phyloP scores from a whole-genome alignment of 2,888 invertebrate genomes.

The Parelbella ahira region DNA sequence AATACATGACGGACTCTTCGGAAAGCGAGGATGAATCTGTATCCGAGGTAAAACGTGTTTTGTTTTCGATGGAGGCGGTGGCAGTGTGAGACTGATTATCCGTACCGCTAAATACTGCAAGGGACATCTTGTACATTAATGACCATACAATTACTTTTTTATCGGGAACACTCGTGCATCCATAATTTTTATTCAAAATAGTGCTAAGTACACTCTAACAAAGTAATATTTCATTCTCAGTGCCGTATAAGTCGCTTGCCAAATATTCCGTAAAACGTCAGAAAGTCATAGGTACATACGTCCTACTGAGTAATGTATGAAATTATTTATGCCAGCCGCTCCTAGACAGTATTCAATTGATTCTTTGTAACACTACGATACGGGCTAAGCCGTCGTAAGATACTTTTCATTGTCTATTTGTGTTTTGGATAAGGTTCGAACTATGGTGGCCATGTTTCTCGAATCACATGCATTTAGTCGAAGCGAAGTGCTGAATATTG shows the following conservation, averaged over 20 bases:
- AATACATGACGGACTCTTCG: conserved; percentile 95
- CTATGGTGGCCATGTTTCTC: conserved; percentile 76
- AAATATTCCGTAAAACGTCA: conserved; percentile 81
- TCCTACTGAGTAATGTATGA: conserved; percentile 75
- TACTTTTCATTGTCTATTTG: conserved; percentile 67
- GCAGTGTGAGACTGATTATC: conserved; percentile 78
- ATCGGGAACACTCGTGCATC: conserved; percentile 47
- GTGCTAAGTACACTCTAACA: conserved; percentile 57
- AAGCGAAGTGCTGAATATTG: conserved; percentile 57
- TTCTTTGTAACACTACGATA: conserved; percentile 60
- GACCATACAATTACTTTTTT: conserved; percentile 58
- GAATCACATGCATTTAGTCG: conserved; percentile 72
- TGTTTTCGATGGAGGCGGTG: conserved; percentile 78
- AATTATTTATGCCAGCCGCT: conserved; percentile 72
- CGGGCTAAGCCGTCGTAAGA: conserved; percentile 52
- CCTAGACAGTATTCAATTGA: conserved; percentile 64
- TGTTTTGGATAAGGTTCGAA: conserved; percentile 65
- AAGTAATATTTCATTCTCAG: conserved; percentile 54
- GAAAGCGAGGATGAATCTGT: conserved; percentile 98
- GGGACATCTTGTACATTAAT: conserved; percentile 84
- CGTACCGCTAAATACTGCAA: conserved; percentile 83
- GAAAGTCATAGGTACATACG: conserved; percentile 79
- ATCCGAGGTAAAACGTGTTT: conserved; percentile 91
- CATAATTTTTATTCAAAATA: conserved; percentile 45
- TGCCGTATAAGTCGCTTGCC: conserved; percentile 74